Evolutionary conservation across 2,888 invertebrate species (phyloP).

Genomic region (Disparrhopalites patrizii): DNA sequence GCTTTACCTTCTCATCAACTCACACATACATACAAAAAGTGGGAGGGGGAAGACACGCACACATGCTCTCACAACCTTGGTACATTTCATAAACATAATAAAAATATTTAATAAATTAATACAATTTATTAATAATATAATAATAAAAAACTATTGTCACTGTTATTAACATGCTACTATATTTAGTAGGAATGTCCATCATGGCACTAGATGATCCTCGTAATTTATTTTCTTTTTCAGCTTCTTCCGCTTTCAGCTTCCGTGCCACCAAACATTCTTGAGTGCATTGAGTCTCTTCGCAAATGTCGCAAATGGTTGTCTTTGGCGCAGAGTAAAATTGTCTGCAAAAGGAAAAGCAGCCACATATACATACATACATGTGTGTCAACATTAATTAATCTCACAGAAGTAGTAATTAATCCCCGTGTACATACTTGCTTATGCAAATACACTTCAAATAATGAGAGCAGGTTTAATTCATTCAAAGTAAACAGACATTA

Average conservation of each 20-base stretch:
- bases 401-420: too few species aligned
- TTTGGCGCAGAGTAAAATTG: conserved; percentile 68
- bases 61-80: too few species aligned
- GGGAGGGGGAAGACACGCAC: too few species aligned
- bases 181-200: conserved; percentile 19
- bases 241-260: conserved; percentile 37
- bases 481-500: too few species aligned
- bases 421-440: too few species aligned
- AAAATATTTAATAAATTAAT: conserved; percentile 22
- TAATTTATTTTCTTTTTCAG: neutral
- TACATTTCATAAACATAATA: conserved; percentile 7
- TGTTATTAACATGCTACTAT: conserved; percentile 21
- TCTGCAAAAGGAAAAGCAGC: conserved; percentile 25
- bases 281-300: conserved; percentile 60
- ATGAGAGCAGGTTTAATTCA: too few species aligned
- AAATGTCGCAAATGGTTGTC: conserved; percentile 76
- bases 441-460: too few species aligned
- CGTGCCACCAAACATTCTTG: conserved; percentile 46
- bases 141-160: conserved; percentile 10
- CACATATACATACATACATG: too few species aligned
- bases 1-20: too few species aligned
- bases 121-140: conserved; percentile 10
- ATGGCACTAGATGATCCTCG: conserved; percentile 43
- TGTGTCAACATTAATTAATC: too few species aligned
- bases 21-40: too few species aligned